Conservation (phyloP, 2,113 vertebrate species). For the Climacteris rufus region DNA sequence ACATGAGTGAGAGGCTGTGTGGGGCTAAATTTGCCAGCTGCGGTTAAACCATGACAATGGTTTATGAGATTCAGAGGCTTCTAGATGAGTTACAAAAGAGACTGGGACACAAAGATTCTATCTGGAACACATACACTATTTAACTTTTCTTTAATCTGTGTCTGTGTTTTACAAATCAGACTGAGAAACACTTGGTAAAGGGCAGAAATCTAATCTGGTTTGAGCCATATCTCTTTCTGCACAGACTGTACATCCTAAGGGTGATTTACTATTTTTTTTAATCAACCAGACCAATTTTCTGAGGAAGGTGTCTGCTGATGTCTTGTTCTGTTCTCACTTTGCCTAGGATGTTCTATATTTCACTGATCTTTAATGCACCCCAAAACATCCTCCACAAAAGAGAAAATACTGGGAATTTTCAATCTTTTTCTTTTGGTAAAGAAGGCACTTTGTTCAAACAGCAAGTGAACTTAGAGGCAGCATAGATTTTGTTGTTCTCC, state of each 20-base stretch:
- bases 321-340: neutral
- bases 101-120: neutral
- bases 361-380: neutral
- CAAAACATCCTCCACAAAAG: neutral
- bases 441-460: neutral
- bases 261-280: neutral
- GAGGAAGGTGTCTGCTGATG: neutral
- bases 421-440: neutral
- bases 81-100: neutral
- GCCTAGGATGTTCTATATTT: neutral
- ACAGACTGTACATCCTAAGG: neutral
- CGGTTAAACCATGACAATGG: neutral
- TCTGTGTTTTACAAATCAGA: neutral
- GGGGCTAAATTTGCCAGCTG: neutral
- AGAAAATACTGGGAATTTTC: neutral
- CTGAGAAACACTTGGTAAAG: neutral
- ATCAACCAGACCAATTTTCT: neutral
- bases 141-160: neutral
- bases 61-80: neutral
- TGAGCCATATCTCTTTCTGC: neutral
- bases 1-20: neutral
- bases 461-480: neutral
- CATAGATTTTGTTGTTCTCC: too few species aligned
- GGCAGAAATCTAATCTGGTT: neutral
- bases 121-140: neutral